Base-by-base conservation (phyloP, 1,140 invertebrate genomes). In the Formica exsecta region DNA sequence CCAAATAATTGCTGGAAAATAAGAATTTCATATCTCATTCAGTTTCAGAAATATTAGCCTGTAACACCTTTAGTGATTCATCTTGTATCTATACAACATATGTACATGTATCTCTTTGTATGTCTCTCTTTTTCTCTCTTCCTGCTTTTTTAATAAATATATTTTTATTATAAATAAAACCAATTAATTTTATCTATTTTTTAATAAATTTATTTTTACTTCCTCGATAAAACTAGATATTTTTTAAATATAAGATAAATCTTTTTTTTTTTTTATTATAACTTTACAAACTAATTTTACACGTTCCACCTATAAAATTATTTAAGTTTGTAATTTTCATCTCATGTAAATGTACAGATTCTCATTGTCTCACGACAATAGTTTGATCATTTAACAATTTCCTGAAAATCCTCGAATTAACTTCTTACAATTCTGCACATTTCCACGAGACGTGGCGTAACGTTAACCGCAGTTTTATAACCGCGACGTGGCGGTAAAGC, bases 401-500 rank as follows among this genome's bases (percentile, higher is more conserved):
- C 22, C 57, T 8, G 44, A 54, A 36, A 68, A 68, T 79, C 32
- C 16, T 29, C 44, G 32, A 22, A 51, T 54, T 41, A 22, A 19
- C 41, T 66, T 22, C 13, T 54, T 51, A 36, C 75, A 29, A 32
- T 25, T 79, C 62, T n/a, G 16, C 62, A 38, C 76, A 48, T 59
- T 62, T 61, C 25, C 71, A 48, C 25, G 38, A 22, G 51, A 32
- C 80, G 59, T 61, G 36, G 48, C 38, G 51, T 59, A 59, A 71
- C 25, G 44, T 79, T 79, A 38, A 81, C 36, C 19, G 51, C 66
- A 38, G 51, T 61, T 73, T 73, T 73, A 59, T 44, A 61, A 1
- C 68, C 66, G 54, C 44, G 51, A 74, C 54, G 54, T 32, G 54
- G 38, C 68, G 41, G 77, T 81, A 81, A 81, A 73, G 79, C 25